Conservation (phyloP, 1,140 invertebrate species). For the Mizuhopecten yessoensis region DNA sequence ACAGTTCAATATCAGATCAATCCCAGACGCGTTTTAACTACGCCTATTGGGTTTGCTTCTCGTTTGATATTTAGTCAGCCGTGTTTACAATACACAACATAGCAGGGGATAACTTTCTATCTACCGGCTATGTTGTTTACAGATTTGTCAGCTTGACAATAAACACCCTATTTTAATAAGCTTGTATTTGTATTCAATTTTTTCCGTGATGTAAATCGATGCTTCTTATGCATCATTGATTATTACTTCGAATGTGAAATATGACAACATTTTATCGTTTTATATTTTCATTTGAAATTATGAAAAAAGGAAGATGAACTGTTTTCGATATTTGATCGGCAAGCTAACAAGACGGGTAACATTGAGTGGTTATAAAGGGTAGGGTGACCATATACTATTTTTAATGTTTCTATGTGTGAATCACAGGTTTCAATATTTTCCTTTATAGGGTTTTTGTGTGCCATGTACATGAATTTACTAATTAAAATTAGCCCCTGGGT, state of each 20-base stretch:
- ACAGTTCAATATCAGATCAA: conserved; percentile 16
- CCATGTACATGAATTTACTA: neutral
- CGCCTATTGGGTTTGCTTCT: neutral
- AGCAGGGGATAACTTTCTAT: conserved; percentile 12
- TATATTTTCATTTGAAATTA: neutral
- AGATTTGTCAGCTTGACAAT: neutral
- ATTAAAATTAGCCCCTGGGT: neutral
- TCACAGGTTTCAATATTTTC: neutral
- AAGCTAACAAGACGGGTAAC: neutral
- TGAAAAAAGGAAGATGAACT: neutral
- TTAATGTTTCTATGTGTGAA: neutral
- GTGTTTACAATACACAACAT: neutral
- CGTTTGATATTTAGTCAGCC: neutral
- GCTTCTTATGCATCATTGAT: no score
- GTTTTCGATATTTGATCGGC: neutral
- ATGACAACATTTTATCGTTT: neutral
- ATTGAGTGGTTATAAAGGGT: neutral
- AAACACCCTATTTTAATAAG: neutral
- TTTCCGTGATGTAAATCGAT: no score
- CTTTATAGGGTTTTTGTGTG: neutral
- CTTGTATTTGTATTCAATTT: neutral
- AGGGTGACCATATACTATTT: neutral
- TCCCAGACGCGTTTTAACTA: conserved; percentile 24
- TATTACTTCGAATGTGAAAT: neutral
- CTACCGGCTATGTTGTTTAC: neutral